phyloP scores from a whole-genome alignment of 2,797 vertebrate species.

The Channallabes apus region DNA sequence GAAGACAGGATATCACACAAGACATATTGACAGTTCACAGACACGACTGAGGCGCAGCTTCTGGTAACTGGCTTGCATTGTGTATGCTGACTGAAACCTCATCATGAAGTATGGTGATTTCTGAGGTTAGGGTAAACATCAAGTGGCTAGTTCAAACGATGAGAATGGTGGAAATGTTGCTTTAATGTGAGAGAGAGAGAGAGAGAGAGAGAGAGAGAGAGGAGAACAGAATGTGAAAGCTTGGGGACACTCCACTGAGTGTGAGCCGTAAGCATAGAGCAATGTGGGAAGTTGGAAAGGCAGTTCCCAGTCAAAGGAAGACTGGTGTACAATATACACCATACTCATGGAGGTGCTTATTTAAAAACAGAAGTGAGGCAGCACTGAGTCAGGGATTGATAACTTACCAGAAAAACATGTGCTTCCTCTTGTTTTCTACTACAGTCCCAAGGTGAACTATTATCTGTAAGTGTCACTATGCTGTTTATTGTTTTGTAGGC shows the following conservation, averaged over 20 bases:
- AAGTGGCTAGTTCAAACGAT: constrained; percentile 47
- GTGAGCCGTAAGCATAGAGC: not conserved
- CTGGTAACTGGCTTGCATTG: constrained; percentile 72
- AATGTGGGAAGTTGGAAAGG: constrained; percentile 16
- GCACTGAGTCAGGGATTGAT: not conserved
- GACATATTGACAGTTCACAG: constrained; percentile 47
- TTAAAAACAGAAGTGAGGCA: constrained; percentile 11
- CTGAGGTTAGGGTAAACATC: constrained; percentile 52
- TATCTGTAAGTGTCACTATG: not conserved
- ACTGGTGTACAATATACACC: not conserved
- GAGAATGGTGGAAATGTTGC: constrained; percentile 44
- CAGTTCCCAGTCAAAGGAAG: constrained; percentile 26
- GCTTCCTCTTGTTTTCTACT: constrained; percentile 6
- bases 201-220: constrained; percentile 16
- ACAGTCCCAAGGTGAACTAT: not conserved
- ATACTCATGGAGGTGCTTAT: not conserved
- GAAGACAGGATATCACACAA: constrained; percentile 69
- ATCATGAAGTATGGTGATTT: constrained; percentile 52
- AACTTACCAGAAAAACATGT: constrained; percentile 25
- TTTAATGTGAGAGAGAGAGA: constrained; percentile 29
- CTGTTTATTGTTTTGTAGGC: constrained; percentile 13
- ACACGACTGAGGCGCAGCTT: constrained; percentile 64
- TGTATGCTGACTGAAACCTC: constrained; percentile 46
- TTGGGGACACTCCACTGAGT: constrained; percentile 39
- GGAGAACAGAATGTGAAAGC: constrained; percentile 49